A percentile compares a stretch with the other conserved stretches of the same genome.
Conservation (phyloP, 1,140 invertebrate genomes). For the Eupristina koningsbergeri region DNA sequence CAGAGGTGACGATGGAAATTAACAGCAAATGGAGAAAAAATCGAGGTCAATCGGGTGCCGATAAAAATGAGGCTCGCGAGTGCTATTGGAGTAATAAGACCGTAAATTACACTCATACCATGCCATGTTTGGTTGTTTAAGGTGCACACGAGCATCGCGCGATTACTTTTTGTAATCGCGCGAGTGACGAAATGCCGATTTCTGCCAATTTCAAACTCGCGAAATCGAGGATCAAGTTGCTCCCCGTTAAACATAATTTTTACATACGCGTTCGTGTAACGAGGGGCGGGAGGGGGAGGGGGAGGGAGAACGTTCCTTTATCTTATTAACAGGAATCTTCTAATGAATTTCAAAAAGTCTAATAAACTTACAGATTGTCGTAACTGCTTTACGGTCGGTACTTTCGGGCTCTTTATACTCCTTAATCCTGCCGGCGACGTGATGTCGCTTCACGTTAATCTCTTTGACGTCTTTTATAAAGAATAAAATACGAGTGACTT, state of each 20-base stretch:
- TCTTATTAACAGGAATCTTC: slow-evolving; percentile 27
- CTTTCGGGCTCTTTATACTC: slow-evolving; percentile 43
- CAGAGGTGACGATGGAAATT: neutral
- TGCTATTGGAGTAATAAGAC: neutral
- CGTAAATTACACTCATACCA: neutral
- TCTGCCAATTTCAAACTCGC: too few species aligned
- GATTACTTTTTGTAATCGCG: too few species aligned
- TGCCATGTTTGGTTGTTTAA: neutral
- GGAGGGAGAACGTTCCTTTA: neutral
- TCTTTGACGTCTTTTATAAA: slow-evolving; percentile 24
- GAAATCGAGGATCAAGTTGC: too few species aligned
- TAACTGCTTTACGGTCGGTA: slow-evolving; percentile 28
- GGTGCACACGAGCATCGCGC: too few species aligned
- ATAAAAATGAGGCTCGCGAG: neutral
- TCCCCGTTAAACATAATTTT: neutral
- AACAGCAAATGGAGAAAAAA: neutral
- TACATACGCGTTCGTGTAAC: too few species aligned
- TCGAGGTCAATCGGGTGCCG: neutral
- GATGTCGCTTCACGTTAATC: neutral
- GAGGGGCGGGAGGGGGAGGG: too few species aligned
- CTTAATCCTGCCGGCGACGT: slow-evolving; percentile 26
- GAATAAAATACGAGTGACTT: slow-evolving; percentile 23
- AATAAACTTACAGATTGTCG: slow-evolving; percentile 49
- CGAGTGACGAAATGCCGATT: too few species aligned
- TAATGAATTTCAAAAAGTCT: slow-evolving; percentile 53